These are phyloP conservation scores for Drosophila basisetae DNA, from an alignment of 2,888 invertebrate genomes.

Conservation along the genomic window DNA sequence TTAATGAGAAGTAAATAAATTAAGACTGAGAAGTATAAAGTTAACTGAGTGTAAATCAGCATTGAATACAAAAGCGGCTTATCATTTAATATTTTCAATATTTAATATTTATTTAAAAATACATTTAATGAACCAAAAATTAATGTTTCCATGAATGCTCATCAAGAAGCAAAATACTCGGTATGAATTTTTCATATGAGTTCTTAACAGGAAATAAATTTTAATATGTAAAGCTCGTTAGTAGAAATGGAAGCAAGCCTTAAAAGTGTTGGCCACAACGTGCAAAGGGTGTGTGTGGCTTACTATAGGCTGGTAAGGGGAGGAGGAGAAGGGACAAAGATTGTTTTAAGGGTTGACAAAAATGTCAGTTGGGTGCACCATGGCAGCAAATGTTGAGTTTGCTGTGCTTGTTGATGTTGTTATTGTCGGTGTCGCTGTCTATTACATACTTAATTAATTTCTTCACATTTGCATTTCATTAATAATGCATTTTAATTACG, in stretches of 20 bases:
- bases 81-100: background rate
- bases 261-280: background rate
- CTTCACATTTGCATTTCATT: conserved; percentile 76
- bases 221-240: background rate
- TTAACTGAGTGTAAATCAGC: background rate
- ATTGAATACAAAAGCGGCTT: background rate
- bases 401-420: background rate
- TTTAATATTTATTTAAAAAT: background rate
- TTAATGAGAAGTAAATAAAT: background rate
- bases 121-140: background rate
- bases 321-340: background rate
- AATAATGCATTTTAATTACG: conserved; percentile 79
- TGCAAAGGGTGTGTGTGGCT: background rate
- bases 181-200: background rate
- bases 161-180: background rate
- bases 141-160: background rate
- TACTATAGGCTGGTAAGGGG: background rate
- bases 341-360: conserved; percentile 1
- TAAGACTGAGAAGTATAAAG: background rate
- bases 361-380: background rate
- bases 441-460: conserved; percentile 63
- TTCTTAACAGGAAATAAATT: background rate
- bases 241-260: background rate
- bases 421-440: conserved; percentile 11
- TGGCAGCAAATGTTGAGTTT: background rate